Percentiles rank a stretch among this genome's conserved stretches.
Evolutionary conservation across 2,888 invertebrate genomes (phyloP).

Genomic region (Hofmannophila pseudospretella): DNA sequence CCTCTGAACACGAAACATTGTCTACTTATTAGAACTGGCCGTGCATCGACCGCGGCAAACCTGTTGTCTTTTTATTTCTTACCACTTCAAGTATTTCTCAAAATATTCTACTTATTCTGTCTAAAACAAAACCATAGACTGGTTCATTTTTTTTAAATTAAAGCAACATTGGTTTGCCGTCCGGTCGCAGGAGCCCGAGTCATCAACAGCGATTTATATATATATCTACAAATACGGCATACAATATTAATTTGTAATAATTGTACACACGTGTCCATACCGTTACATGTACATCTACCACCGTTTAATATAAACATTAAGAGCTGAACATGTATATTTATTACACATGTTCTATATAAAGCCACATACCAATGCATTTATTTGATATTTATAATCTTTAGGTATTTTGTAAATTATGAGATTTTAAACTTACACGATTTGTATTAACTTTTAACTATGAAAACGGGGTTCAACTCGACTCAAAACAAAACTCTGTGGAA

Average conservation of each 20-base stretch:
- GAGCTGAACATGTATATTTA: constrained; percentile 63
- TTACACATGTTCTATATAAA: constrained; percentile 72
- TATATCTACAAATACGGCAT: constrained; percentile 51
- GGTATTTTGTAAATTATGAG: too few species aligned
- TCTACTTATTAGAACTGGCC: constrained; percentile 31
- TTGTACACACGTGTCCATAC: constrained; percentile 25
- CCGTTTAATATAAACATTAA: constrained; percentile 60
- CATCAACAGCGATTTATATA: constrained; percentile 47
- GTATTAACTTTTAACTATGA: too few species aligned
- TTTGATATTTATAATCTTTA: constrained; percentile 67
- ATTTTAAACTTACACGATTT: too few species aligned
- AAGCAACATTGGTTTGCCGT: neutral
- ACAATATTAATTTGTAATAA: constrained; percentile 31
- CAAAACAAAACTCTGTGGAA: too few species aligned
- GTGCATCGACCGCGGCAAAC: too few species aligned
- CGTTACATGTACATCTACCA: constrained; percentile 40
- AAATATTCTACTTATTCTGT: too few species aligned
- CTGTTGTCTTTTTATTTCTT: too few species aligned
- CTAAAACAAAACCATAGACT: too few species aligned
- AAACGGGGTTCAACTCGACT: too few species aligned
- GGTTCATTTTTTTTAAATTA: neutral
- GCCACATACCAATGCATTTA: constrained; percentile 79
- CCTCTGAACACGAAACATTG: constrained; percentile 66
- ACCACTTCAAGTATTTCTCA: too few species aligned
- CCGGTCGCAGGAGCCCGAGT: constrained; percentile 18